Evolutionary conservation across 2,113 vertebrate genomes (phyloP).

Genomic region (Calidris pugnax): DNA sequence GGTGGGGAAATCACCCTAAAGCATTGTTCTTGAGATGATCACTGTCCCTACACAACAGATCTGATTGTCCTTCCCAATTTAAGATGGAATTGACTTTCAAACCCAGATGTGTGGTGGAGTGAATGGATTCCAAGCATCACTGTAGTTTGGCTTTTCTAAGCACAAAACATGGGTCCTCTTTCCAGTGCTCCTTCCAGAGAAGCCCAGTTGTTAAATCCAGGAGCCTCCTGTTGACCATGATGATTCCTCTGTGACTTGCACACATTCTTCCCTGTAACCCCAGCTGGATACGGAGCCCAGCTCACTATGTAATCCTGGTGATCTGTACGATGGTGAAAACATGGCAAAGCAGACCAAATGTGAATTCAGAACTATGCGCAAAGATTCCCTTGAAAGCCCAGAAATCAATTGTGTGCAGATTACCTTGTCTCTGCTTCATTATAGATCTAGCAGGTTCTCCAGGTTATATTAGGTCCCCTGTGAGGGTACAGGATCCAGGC

Average conservation of each 20-base stretch:
- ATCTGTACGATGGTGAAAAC: background rate
- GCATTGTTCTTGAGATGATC: background rate
- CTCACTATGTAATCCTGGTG: background rate
- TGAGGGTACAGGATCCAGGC: background rate
- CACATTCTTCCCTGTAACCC: background rate
- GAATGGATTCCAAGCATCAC: background rate
- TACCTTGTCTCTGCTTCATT: background rate
- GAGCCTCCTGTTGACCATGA: background rate
- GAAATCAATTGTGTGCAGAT: background rate
- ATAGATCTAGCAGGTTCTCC: background rate
- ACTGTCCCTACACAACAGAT: background rate
- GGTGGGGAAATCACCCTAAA: background rate
- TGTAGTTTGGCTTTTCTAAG: background rate
- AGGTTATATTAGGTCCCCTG: background rate
- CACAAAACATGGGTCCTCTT: background rate
- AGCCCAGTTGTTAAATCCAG: background rate
- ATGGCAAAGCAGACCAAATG: background rate
- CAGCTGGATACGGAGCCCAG: background rate
- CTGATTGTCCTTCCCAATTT: background rate
- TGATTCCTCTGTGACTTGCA: background rate
- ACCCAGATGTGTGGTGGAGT: background rate
- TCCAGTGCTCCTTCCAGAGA: background rate
- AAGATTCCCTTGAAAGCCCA: background rate
- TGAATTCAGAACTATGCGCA: background rate
- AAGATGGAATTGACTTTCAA: background rate